Evolutionary conservation across 2,888 invertebrate genomes (phyloP), one percentile per base, ranked within the genome.

Genomic region (Coelinius sp.): DNA sequence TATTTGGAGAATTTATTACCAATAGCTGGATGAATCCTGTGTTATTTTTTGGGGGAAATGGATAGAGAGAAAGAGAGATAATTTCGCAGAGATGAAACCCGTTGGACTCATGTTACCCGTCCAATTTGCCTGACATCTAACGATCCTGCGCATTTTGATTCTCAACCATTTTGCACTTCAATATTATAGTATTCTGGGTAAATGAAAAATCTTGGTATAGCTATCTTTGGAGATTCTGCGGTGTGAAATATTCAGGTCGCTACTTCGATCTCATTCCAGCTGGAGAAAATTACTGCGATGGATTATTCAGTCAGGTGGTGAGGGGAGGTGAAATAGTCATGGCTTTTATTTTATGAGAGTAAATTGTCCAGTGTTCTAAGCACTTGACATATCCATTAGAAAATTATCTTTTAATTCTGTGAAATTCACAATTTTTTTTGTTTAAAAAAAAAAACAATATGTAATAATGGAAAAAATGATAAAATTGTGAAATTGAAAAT

Each of bases 71-170:
- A 17, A 52, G 38, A 64, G 31, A 49, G 63, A 22, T 24, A 41
- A 41, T 41, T n/a, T 14, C 41, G 10, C n/a, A 12, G 25, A 25
- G 20, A 20, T 25, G 10, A 62, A 49, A 52, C 53, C 41, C 73
- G 17, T 38, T 38, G 64, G 46, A 66, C 63, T 69, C 73, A 71
- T 73, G 73, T 76, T 71, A 64, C 69, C 73, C 64, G 74, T 76
- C 76, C 69, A 76, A 76, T 76, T 76, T 71, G 49, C 67, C 63
- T 65, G 73, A 69, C 69, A 52, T 59, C 14, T 25, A 31, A 68
- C 24, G 62, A 64, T 24, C 52, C 2, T 8, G n/a, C 41, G 41
- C 41, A 14, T 41, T 41, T 41, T n/a, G 8, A 38, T 38, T 38
- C 38, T 8, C 38, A 7, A 22, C 52, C 24, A 12, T 25, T 25